Percentiles rank a stretch among this genome's conserved stretches.
These are phyloP conservation scores for Macrosiphum euphorbiae DNA, from an alignment of 2,888 invertebrate genomes.

Conservation along the genomic window DNA sequence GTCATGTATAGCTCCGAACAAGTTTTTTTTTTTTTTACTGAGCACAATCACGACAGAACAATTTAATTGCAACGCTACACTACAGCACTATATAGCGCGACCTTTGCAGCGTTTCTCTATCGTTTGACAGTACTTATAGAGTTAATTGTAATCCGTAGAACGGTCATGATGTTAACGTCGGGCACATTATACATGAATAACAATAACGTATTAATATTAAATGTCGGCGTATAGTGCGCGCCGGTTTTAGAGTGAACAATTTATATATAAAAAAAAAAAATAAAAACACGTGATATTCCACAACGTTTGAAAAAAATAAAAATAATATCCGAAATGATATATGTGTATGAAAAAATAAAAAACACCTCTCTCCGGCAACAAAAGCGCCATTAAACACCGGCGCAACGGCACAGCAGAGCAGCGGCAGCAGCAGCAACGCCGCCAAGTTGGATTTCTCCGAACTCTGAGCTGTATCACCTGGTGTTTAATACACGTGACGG, in stretches of 20 bases:
- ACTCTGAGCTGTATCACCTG: conserved; percentile 14
- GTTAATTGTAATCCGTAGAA: background rate
- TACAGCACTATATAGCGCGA: background rate
- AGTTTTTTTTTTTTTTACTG: background rate
- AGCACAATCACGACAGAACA: background rate
- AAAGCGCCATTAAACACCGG: background rate
- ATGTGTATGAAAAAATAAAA: background rate
- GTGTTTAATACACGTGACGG: conserved; percentile 43
- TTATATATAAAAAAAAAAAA: background rate
- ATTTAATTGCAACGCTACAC: background rate
- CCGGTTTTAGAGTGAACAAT: background rate
- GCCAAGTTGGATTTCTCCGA: background rate
- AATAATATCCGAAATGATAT: background rate
- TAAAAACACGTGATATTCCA: background rate
- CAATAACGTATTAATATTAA: conserved; percentile 46
- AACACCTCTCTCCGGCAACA: background rate
- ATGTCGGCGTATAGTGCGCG: background rate
- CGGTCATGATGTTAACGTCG: background rate
- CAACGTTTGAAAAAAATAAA: too few species aligned
- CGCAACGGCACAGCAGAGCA: background rate
- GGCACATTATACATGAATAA: background rate
- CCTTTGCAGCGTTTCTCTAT: background rate
- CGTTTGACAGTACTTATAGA: background rate
- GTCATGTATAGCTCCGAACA: background rate
- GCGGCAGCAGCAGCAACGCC: background rate